Percentiles rank a stretch among this genome's conserved stretches.
Conservation (phyloP, 2,113 vertebrate species). For the Polypterus bichir region DNA sequence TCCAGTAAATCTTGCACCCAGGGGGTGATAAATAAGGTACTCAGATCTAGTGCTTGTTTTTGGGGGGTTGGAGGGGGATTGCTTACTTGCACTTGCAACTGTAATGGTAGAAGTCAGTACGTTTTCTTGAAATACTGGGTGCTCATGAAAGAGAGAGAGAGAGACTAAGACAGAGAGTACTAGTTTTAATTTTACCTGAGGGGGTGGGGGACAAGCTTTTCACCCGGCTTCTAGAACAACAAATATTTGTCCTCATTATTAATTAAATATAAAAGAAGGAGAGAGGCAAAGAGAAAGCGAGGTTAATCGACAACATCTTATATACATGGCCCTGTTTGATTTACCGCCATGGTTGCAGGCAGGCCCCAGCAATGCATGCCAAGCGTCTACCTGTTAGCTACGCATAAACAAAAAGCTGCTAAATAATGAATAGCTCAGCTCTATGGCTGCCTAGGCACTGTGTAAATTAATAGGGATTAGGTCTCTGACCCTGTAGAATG, state of each 20-base stretch:
- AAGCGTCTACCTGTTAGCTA: slow-evolving; percentile 83
- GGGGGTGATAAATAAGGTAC: slow-evolving; percentile 30
- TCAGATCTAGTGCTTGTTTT: not conserved
- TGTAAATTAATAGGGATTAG: slow-evolving; percentile 97
- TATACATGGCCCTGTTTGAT: slow-evolving; percentile 59
- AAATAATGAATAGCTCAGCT: slow-evolving; percentile 89
- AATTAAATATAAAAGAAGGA: slow-evolving; percentile 64
- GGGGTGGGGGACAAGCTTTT: slow-evolving; percentile 21
- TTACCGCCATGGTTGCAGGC: slow-evolving; percentile 66
- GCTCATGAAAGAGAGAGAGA: slow-evolving; percentile 23
- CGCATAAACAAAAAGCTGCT: slow-evolving; percentile 90
- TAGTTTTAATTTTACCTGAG: slow-evolving; percentile 44
- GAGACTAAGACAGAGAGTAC: slow-evolving; percentile 31
- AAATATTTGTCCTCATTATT: slow-evolving; percentile 95
- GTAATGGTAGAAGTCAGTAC: slow-evolving; percentile 16
- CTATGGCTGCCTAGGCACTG: slow-evolving; percentile 58
- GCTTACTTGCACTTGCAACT: slow-evolving; percentile 21
- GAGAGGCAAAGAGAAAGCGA: slow-evolving; percentile 38
- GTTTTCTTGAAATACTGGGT: not conserved
- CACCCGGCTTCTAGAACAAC: slow-evolving; percentile 41
- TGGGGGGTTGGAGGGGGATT: slow-evolving; percentile 13
- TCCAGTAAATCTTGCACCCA: slow-evolving; percentile 26
- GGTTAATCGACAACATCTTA: slow-evolving; percentile 60
- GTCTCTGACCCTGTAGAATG: slow-evolving; percentile 49
- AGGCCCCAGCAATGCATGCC: slow-evolving; percentile 47